Percentiles rank a stretch among this genome's conserved stretches.
These are phyloP conservation scores for Drymonia ruficornis DNA, from an alignment of 2,888 invertebrate species.

Conservation along the genomic window DNA sequence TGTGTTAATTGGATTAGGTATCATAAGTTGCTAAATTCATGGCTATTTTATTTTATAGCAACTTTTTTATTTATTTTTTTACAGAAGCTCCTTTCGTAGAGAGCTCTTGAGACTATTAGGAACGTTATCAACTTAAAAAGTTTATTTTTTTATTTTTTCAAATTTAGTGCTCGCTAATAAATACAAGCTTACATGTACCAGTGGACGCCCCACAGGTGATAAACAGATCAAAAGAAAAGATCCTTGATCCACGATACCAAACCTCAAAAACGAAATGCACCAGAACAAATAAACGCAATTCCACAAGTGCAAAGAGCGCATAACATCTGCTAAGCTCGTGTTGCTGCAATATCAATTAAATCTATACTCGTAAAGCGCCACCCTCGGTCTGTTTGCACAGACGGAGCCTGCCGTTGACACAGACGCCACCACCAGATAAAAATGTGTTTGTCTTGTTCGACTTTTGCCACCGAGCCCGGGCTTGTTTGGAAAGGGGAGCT, in stretches of 20 bases:
- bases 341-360: slow-evolving; percentile 72
- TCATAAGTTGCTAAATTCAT: neutral
- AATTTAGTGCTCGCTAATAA: too few relatives aligned
- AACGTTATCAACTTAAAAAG: too few relatives aligned
- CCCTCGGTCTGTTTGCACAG: slow-evolving; percentile 71
- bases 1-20: neutral
- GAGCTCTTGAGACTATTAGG: too few relatives aligned
- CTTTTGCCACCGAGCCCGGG: slow-evolving; percentile 64
- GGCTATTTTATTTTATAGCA: neutral
- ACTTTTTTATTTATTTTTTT: neutral
- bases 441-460: slow-evolving; percentile 74
- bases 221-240: too few relatives aligned
- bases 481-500: slow-evolving; percentile 55
- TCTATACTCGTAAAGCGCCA: slow-evolving; percentile 59
- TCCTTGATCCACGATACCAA: too few relatives aligned
- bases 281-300: slow-evolving; percentile 19
- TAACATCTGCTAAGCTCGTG: slow-evolving; percentile 53
- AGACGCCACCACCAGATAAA: slow-evolving; percentile 71
- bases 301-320: slow-evolving; percentile 48
- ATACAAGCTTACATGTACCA: too few relatives aligned
- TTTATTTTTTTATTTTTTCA: too few relatives aligned
- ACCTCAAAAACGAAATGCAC: neutral
- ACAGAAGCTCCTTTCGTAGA: too few relatives aligned
- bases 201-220: too few relatives aligned
- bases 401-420: slow-evolving; percentile 62